Percentiles rank a stretch among this genome's conserved stretches.
Evolutionary conservation across 2,888 invertebrate genomes (phyloP).

Genomic region (Augiades crinisus): DNA sequence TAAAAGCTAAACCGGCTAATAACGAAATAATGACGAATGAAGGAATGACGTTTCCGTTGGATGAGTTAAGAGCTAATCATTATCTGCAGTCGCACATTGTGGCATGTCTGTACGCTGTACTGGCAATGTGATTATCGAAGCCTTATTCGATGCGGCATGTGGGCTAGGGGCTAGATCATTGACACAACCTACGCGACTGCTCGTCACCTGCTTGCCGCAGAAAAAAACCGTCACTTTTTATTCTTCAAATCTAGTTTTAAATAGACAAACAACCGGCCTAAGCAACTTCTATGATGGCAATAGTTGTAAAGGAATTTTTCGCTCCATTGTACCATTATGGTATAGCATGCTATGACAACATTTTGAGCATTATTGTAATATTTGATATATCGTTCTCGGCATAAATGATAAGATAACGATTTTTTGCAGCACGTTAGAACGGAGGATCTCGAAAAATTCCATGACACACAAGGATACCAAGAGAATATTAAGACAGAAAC

Average conservation of each 20-base stretch:
- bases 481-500: slow-evolving; percentile 50
- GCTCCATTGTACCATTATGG: slow-evolving; percentile 31
- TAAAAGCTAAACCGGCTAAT: slow-evolving; percentile 5
- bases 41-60: slow-evolving; percentile 23
- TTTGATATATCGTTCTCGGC: slow-evolving; percentile 1
- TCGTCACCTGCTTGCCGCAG: slow-evolving; percentile 71
- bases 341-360: slow-evolving; percentile 44
- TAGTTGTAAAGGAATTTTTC: slow-evolving; percentile 32
- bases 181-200: slow-evolving; percentile 76
- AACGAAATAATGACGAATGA: slow-evolving; percentile 16
- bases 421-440: slow-evolving; percentile 67
- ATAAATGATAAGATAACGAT: slow-evolving; percentile 28
- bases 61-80: slow-evolving; percentile 21
- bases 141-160: slow-evolving; percentile 78
- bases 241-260: slow-evolving; percentile 64
- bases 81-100: slow-evolving; percentile 21
- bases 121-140: slow-evolving; percentile 69
- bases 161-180: slow-evolving; percentile 78
- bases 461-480: slow-evolving; percentile 62
- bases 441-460: slow-evolving; percentile 75
- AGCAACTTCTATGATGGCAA: slow-evolving; percentile 22
- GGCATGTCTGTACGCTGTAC: slow-evolving; percentile 55
- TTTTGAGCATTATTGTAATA: slow-evolving; percentile 40
- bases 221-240: slow-evolving; percentile 57
- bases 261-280: slow-evolving; percentile 42